These are phyloP conservation scores for Drosophila funebris DNA, from an alignment of 1,140 invertebrate genomes.

Conservation along the genomic window DNA sequence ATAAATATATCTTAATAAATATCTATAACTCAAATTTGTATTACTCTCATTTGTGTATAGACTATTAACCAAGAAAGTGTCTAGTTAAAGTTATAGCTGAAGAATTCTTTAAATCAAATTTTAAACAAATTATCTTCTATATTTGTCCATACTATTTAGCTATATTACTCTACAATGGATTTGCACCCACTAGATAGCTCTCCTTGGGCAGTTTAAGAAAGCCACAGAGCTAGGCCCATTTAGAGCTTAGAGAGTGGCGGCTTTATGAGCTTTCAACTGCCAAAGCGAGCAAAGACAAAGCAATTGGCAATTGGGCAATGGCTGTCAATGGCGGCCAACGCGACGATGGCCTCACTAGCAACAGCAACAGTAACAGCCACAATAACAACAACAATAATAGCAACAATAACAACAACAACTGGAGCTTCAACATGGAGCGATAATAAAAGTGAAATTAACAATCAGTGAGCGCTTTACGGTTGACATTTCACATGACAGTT, in stretches of 20 bases:
- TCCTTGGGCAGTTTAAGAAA: background rate
- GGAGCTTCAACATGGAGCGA: constrained; percentile 12
- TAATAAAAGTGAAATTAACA: constrained; percentile 83
- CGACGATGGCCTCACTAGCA: constrained; percentile 33
- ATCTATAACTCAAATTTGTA: no score
- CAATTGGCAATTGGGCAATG: constrained; percentile 49
- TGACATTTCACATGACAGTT: constrained; percentile 83
- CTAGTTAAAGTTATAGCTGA: no score
- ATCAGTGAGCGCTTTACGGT: constrained; percentile 83
- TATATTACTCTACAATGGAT: background rate
- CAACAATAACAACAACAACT: background rate
- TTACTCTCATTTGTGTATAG: no score
- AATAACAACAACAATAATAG: constrained; percentile 8
- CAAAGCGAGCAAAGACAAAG: constrained; percentile 36
- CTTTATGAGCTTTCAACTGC: constrained; percentile 16
- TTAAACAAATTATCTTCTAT: no score
- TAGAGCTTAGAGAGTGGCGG: constrained; percentile 31
- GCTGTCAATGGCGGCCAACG: constrained; percentile 47
- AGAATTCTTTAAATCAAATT: no score
- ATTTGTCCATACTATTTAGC: background rate
- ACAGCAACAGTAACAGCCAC: constrained; percentile 3
- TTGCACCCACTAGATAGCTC: constrained; percentile 16
- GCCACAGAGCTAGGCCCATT: constrained; percentile 49
- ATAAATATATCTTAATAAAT: no score
- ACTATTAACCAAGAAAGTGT: no score